phyloP scores from a whole-genome alignment of 2,113 vertebrate genomes.

The Forbesichthys papilliferus region DNA sequence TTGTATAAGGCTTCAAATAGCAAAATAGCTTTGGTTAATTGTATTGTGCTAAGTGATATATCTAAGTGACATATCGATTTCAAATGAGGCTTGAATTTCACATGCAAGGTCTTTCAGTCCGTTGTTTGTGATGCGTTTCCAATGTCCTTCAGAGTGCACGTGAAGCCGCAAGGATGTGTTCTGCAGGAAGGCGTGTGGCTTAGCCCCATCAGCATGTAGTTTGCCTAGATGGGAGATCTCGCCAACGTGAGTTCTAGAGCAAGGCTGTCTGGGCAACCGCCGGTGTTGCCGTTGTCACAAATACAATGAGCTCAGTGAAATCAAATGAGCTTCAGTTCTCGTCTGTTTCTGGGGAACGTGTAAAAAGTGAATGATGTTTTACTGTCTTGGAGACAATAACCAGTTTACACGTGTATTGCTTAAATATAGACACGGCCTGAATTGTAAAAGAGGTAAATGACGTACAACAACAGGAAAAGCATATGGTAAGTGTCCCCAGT shows the following conservation, averaged over 20 bases:
- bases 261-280: no score
- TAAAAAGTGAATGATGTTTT: no score
- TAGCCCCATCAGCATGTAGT: background rate
- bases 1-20: slow-evolving; percentile 29
- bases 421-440: no score
- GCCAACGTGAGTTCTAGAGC: background rate
- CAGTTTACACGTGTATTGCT: no score
- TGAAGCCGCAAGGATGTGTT: slow-evolving; percentile 3
- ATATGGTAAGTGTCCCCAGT: no score
- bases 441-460: no score
- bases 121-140: slow-evolving; percentile 15
- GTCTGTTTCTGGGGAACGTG: no score
- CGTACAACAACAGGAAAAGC: no score
- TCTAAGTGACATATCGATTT: slow-evolving; percentile 47
- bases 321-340: no score
- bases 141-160: slow-evolving; percentile 25
- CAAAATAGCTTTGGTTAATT: slow-evolving; percentile 27
- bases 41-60: slow-evolving; percentile 23
- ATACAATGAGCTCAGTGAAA: no score
- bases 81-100: slow-evolving; percentile 43
- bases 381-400: no score
- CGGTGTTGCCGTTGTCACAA: no score
- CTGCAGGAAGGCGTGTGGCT: background rate
- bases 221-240: background rate
- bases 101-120: slow-evolving; percentile 31